Evolutionary conservation across 2,113 vertebrate genomes (phyloP), one percentile per base, ranked within the genome.

Genomic region (Fregata magnificens): DNA sequence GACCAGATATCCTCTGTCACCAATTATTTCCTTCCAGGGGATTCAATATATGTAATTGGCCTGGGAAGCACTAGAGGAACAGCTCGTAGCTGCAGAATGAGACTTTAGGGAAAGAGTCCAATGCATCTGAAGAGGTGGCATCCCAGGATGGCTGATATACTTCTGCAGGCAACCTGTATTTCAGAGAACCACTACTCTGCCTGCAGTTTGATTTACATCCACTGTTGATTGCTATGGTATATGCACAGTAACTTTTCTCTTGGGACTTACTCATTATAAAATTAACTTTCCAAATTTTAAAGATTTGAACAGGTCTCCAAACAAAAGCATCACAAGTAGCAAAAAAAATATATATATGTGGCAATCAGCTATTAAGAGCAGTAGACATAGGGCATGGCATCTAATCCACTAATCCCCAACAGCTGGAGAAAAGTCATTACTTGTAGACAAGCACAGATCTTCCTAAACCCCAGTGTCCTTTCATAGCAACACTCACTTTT

Each of bases 381-480:
- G 50, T 6, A 70, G 42, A 53, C 61, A 47, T 0, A 74, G 22
- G 26, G 29, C 69, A 91, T 62, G 18, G 13, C 82, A 66, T 44
- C 24, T 65, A 86, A 86, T 65, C 34, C 45, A 84, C 50, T 71
- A 77, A 65, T 38, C 18, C 42, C 9, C 55, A 81, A 11, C 11
- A 86, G 29, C 67, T 71, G 47, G 36, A 84, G 55, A 83, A 88
- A 83, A 73, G 38, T 62, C 50, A 58, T 49, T 66, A 36, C 29
- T 71, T 74, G 49, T 10, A 81, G 63, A 29, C 20, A 62, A 66
- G 50, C 61, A 44, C 31, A 49, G 38, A 72, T 63, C n/a, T 61
- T 53, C 44, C 38, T 66, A 32, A 88, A 5, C 11, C 47, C 18
- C 0, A 0, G 7, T 62, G 10, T 77, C 32, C 71, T 56, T 73